A percentile compares a stretch with the other conserved stretches of the same genome.
These are phyloP conservation scores for Isurus oxyrinchus DNA, from an alignment of 2,113 vertebrate genomes.

Conservation along the genomic window DNA sequence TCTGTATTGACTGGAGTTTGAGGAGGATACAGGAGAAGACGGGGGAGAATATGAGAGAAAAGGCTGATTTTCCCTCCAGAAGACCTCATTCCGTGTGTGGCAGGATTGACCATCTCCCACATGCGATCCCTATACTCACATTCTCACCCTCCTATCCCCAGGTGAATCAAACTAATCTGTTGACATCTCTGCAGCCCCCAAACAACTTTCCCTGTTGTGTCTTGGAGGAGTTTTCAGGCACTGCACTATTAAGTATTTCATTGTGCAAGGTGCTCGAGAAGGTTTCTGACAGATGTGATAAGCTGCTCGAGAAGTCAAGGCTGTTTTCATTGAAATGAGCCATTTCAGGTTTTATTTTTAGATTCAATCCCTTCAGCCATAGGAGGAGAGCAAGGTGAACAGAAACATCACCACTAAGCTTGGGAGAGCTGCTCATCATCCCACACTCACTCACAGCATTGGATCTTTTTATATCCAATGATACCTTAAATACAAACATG, in stretches of 20 bases:
- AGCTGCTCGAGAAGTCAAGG: neutral
- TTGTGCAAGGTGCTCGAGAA: neutral
- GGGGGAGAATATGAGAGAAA: neutral
- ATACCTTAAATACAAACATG: neutral
- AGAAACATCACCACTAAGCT: neutral
- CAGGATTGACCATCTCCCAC: neutral
- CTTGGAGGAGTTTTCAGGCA: neutral
- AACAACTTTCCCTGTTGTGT: neutral
- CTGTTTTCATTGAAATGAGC: neutral
- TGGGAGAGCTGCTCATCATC: neutral
- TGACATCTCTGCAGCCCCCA: neutral
- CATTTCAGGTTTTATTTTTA: conserved; percentile 18
- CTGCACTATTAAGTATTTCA: neutral
- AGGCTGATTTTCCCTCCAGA: neutral
- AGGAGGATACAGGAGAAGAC: neutral
- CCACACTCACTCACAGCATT: neutral
- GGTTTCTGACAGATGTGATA: neutral
- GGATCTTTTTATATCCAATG: neutral
- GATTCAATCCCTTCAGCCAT: neutral
- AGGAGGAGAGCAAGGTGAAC: neutral
- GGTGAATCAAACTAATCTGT: neutral
- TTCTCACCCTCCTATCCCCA: neutral
- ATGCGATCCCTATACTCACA: neutral
- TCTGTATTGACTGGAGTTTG: neutral
- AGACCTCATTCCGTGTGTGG: neutral